Evolutionary conservation across 2,113 vertebrate species (phyloP).

Genomic region (Mormyrus lacerda): DNA sequence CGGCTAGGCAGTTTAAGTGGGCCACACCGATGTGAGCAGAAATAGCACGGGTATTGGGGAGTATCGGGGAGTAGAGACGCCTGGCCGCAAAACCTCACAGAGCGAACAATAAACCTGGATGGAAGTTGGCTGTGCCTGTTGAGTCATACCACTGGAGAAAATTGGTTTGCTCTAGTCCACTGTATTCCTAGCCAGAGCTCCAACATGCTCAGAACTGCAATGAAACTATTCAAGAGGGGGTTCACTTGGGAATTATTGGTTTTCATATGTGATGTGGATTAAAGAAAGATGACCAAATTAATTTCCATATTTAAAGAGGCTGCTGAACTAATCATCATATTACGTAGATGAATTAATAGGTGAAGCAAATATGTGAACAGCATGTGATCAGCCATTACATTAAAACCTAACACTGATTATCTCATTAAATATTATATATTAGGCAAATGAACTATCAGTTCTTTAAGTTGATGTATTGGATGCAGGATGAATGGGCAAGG

Average conservation of each 20-base stretch:
- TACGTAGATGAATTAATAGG: background rate
- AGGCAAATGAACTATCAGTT: background rate
- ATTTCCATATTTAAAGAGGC: background rate
- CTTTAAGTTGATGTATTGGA: background rate
- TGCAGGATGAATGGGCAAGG: background rate
- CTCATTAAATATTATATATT: background rate
- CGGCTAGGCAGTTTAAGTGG: slow-evolving; percentile 60
- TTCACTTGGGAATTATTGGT: background rate
- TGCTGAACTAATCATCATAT: background rate
- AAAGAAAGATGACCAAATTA: background rate
- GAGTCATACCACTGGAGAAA: slow-evolving; percentile 38
- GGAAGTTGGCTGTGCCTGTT: background rate
- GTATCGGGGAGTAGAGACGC: slow-evolving; percentile 29
- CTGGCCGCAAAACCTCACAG: slow-evolving; percentile 26
- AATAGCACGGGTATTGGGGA: no score
- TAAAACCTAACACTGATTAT: background rate
- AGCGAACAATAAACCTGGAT: slow-evolving; percentile 21
- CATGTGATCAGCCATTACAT: background rate
- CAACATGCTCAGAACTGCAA: background rate
- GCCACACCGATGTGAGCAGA: slow-evolving; percentile 46
- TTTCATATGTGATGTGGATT: background rate
- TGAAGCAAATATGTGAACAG: background rate
- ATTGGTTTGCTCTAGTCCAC: slow-evolving; percentile 40
- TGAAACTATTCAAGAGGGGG: background rate
- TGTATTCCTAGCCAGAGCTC: background rate